Conservation (phyloP, 1,140 invertebrate species). For the Drosophila malerkotliana region DNA sequence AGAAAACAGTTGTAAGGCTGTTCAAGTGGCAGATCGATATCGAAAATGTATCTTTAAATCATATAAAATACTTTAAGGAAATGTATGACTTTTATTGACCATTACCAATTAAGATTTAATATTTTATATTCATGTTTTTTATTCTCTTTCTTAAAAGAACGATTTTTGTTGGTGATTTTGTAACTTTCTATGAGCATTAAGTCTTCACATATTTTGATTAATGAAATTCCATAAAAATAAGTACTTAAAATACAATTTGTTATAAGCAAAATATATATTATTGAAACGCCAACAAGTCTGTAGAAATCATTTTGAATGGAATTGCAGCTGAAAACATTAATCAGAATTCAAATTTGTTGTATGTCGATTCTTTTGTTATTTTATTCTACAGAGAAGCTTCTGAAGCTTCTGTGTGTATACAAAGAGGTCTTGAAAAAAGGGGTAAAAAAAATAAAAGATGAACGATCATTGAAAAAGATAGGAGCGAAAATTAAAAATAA, state of each 20-base stretch:
- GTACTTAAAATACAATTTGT: neutral
- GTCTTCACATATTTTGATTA: too few species aligned
- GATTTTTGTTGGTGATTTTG: too few species aligned
- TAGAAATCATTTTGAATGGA: neutral
- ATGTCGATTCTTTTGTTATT: conserved; percentile 49
- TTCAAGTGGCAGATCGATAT: conserved; percentile 4
- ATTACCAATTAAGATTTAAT: too few species aligned
- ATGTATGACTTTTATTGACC: neutral
- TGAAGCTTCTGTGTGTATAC: conserved; percentile 15
- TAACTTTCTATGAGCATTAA: too few species aligned
- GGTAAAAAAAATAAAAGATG: neutral
- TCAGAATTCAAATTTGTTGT: conserved; percentile 34
- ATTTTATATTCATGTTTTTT: too few species aligned
- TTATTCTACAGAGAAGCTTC: conserved; percentile 9
- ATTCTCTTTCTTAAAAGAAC: too few species aligned
- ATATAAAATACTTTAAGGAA: neutral
- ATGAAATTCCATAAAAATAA: too few species aligned
- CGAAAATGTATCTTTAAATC: neutral
- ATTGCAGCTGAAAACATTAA: conserved; percentile 41
- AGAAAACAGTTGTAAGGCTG: neutral
- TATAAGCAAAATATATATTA: conserved; percentile 5
- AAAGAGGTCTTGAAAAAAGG: conserved; percentile 3
- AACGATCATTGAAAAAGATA: conserved; percentile 1
- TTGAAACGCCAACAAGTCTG: conserved; percentile 19
- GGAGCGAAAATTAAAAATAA: conserved; percentile 1